Evolutionary conservation across 2,113 vertebrate species (phyloP).

Genomic region (Osmerus eperlanus): DNA sequence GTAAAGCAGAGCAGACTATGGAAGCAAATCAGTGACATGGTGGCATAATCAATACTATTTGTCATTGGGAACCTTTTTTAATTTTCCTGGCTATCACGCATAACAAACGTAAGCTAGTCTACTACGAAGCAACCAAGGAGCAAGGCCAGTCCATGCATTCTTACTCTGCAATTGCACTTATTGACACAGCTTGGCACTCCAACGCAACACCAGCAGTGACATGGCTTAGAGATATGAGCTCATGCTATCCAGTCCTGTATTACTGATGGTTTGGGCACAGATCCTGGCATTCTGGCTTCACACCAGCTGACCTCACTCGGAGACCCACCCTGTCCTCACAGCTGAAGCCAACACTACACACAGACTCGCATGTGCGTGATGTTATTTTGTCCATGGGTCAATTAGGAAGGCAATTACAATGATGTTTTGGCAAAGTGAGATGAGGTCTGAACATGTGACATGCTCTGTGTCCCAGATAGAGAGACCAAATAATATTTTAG

Average conservation of each 20-base stretch:
- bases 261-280: slow-evolving; percentile 39
- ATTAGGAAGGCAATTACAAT: slow-evolving; percentile 15
- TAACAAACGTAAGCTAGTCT: no score
- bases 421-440: neutral
- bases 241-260: slow-evolving; percentile 34
- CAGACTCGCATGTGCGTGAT: slow-evolving; percentile 6
- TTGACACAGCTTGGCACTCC: neutral
- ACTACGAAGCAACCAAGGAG: neutral
- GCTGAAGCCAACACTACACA: slow-evolving; percentile 10
- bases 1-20: no score
- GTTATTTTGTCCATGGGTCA: slow-evolving; percentile 21
- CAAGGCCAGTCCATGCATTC: neutral
- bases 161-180: neutral
- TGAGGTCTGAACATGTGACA: neutral
- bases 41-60: no score
- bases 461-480: slow-evolving; percentile 10
- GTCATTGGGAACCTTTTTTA: no score
- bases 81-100: no score
- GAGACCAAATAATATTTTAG: neutral
- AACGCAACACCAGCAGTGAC: no score
- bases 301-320: slow-evolving; percentile 23
- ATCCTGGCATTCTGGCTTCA: slow-evolving; percentile 32
- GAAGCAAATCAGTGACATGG: no score
- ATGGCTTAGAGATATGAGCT: slow-evolving; percentile 32
- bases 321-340: slow-evolving; percentile 15